phyloP scores from a whole-genome alignment of 2,797 vertebrate genomes.

The Sebastes itinus region DNA sequence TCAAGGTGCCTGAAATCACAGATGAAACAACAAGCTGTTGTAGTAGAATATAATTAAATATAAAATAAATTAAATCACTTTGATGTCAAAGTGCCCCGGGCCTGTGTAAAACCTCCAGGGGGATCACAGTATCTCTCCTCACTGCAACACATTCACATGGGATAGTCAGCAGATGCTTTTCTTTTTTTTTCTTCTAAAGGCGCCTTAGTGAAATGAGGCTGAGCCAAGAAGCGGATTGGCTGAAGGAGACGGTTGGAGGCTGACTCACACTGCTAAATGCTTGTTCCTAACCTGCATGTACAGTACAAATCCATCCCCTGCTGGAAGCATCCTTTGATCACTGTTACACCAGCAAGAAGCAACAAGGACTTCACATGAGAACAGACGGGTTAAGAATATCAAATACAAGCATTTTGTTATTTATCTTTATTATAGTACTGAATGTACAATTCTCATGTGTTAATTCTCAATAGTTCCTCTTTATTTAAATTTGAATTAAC shows the following conservation, averaged over 20 bases:
- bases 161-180: slow-evolving; percentile 39
- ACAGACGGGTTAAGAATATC: background rate
- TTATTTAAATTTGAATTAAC: background rate
- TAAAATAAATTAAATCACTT: background rate
- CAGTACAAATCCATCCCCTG: slow-evolving; percentile 26
- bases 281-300: slow-evolving; percentile 25
- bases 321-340: slow-evolving; percentile 23
- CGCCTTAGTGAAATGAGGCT: slow-evolving; percentile 6
- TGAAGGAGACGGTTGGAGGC: slow-evolving; percentile 3
- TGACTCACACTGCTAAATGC: slow-evolving; percentile 42
- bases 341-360: background rate
- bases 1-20: background rate
- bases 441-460: background rate
- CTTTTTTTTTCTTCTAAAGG: background rate
- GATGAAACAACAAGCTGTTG: background rate
- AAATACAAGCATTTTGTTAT: background rate
- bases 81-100: background rate
- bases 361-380: background rate
- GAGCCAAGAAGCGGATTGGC: slow-evolving; percentile 31
- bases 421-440: background rate
- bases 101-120: slow-evolving; percentile 10
- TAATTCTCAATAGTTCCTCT: background rate
- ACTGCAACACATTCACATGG: slow-evolving; percentile 37
- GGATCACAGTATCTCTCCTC: slow-evolving; percentile 11
- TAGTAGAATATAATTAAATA: background rate